Evolutionary conservation across 2,797 vertebrate genomes (phyloP), one percentile per base, ranked within the genome.

Genomic region (Rhinella marina): DNA sequence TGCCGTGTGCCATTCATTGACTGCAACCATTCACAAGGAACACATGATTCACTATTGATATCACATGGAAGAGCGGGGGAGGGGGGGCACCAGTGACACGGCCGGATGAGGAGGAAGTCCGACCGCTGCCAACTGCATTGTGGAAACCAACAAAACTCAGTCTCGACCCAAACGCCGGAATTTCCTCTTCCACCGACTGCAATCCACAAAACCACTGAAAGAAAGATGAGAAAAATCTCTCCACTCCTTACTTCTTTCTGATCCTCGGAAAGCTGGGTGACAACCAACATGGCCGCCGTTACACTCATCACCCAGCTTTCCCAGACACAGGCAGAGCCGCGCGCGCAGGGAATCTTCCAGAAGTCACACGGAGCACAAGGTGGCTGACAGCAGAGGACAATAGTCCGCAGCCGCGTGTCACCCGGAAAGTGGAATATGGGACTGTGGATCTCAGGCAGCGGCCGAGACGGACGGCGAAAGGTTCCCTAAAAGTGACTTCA

Each of bases 21-120:
- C n/a, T 16, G 52, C 41, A 21, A 23, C 32, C 73, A 52, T 52
- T 76, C 73, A 25, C 16, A 10, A 72, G 68, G 25, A 14, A 41
- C 66, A 72, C 66, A 29, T 68, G 66, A 68, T 68, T 68, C 66
- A 66, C 13, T 66, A 27, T 13, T 66, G 64, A 66, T 66, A 66
- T 66, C 64, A 68, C 66, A 16, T 29, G 25, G 6, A 17, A 25
- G 29, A 72, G 62, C 11, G n/a, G 62, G n/a, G 62, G 62, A 64
- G 62, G 62, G 68, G 68, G 29, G 29, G 29, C 1, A 16, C 29
- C 68, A 10, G 2, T 17, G 73, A 76, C 23, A 13, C 17, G 11
- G 14, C 52, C 12, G 27, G 82, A 32, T 62, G 32, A 62, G 48
- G 21, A 84, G 70, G 56, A 85, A 62, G 41, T 32, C 10, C n/a